These are phyloP conservation scores for Sminthopsis crassicaudata DNA, from an alignment of 2,113 vertebrate species.

Conservation along the genomic window DNA sequence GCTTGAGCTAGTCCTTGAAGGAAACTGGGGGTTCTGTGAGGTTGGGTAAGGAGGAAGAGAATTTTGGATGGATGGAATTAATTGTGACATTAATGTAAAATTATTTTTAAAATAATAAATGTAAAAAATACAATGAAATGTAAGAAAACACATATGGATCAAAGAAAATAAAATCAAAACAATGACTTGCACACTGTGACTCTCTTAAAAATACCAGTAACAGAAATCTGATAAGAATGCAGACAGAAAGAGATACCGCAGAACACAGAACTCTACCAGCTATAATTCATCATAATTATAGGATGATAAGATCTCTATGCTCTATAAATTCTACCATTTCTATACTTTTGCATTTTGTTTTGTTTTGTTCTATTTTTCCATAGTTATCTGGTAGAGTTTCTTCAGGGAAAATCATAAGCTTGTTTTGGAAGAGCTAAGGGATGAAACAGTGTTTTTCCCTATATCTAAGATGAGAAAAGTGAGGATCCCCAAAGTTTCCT, in stretches of 20 bases:
- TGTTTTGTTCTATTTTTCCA: neutral
- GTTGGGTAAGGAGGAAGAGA: neutral
- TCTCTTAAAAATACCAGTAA: neutral
- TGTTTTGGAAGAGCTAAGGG: neutral
- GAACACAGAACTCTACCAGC: neutral
- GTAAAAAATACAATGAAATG: neutral
- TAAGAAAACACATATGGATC: neutral
- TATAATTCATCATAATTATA: neutral
- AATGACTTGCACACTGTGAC: neutral
- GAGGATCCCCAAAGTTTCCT: neutral
- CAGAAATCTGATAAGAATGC: neutral
- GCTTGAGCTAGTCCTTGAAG: neutral
- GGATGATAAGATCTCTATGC: neutral
- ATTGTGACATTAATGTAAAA: neutral
- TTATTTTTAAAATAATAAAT: neutral
- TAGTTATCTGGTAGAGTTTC: neutral
- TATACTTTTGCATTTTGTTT: neutral
- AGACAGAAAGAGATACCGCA: neutral
- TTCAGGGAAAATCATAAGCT: neutral
- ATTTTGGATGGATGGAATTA: neutral
- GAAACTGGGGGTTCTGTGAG: neutral
- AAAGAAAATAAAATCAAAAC: neutral
- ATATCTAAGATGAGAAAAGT: neutral
- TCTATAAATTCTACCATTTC: neutral
- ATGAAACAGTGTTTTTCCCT: neutral